A percentile compares a stretch with the other conserved stretches of the same genome.
Conservation (phyloP, 2,888 invertebrate genomes). For the Spodoptera picta region DNA sequence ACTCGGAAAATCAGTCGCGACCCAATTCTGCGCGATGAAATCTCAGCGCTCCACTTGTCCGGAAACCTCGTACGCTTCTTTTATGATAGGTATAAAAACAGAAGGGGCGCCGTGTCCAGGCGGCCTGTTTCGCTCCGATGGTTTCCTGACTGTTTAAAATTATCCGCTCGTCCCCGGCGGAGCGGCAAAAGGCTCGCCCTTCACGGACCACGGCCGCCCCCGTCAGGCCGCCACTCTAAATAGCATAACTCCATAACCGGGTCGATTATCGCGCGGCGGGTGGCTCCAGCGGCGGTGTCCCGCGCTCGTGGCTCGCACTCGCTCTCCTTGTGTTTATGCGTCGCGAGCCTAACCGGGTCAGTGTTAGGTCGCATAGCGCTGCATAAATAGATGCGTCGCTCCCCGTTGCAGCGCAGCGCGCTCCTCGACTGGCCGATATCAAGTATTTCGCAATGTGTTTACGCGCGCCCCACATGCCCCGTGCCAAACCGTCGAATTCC, state of each 20-base stretch:
- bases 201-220: slow-evolving; percentile 81
- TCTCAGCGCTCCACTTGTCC: slow-evolving; percentile 83
- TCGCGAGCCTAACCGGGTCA: slow-evolving; percentile 84
- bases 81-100: slow-evolving; percentile 80
- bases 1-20: slow-evolving; percentile 71
- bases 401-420: slow-evolving; percentile 64
- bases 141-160: slow-evolving; percentile 85
- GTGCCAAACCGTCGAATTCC: slow-evolving; percentile 80
- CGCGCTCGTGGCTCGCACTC: slow-evolving; percentile 53
- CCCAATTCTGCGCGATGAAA: slow-evolving; percentile 74
- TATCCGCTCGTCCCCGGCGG: slow-evolving; percentile 80
- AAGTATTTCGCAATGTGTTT: slow-evolving; percentile 80
- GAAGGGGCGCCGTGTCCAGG: slow-evolving; percentile 74
- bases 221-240: slow-evolving; percentile 68
- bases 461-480: slow-evolving; percentile 68
- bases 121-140: slow-evolving; percentile 84
- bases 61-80: slow-evolving; percentile 77
- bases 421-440: slow-evolving; percentile 69
- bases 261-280: slow-evolving; percentile 62
- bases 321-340: slow-evolving; percentile 83
- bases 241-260: slow-evolving; percentile 69
- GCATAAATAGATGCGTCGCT: slow-evolving; percentile 80
- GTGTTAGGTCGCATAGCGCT: slow-evolving; percentile 87
- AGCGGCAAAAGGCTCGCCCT: slow-evolving; percentile 83
- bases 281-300: slow-evolving; percentile 31